Evolutionary conservation across 2,888 invertebrate species (phyloP).

Genomic region (Camponotus fellah): DNA sequence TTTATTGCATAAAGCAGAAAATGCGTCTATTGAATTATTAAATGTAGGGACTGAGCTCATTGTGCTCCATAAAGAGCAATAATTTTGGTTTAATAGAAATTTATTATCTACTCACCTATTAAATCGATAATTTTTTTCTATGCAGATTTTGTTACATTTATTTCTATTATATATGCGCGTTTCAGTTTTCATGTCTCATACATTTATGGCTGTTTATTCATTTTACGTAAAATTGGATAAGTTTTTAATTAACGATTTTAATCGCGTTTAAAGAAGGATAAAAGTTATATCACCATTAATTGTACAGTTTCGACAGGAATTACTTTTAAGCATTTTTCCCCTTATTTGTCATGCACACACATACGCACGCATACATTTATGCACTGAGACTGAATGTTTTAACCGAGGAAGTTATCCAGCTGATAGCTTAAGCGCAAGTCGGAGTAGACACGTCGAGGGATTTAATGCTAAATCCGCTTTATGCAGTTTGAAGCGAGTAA

Average conservation of each 20-base stretch:
- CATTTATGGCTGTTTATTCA: neutral
- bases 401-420: conserved; percentile 19
- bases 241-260: conserved; percentile 23
- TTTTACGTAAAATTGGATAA: neutral
- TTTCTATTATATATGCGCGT: neutral
- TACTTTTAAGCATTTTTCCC: neutral
- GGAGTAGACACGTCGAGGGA: conserved; percentile 52
- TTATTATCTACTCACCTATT: neutral
- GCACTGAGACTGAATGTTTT: neutral
- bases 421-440: conserved; percentile 41
- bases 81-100: neutral
- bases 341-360: neutral
- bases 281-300: conserved; percentile 15
- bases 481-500: conserved; percentile 60
- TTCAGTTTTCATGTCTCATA: neutral
- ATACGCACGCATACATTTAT: neutral
- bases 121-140: neutral
- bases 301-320: conserved; percentile 20
- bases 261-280: conserved; percentile 1
- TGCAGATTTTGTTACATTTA: neutral
- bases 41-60: neutral
- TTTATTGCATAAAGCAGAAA: conserved; percentile 36
- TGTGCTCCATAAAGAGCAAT: neutral
- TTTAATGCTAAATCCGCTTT: conserved; percentile 68
- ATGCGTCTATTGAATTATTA: conserved; percentile 3